These are phyloP conservation scores for Acrobasis repandana DNA, from an alignment of 2,888 invertebrate genomes.

Conservation along the genomic window DNA sequence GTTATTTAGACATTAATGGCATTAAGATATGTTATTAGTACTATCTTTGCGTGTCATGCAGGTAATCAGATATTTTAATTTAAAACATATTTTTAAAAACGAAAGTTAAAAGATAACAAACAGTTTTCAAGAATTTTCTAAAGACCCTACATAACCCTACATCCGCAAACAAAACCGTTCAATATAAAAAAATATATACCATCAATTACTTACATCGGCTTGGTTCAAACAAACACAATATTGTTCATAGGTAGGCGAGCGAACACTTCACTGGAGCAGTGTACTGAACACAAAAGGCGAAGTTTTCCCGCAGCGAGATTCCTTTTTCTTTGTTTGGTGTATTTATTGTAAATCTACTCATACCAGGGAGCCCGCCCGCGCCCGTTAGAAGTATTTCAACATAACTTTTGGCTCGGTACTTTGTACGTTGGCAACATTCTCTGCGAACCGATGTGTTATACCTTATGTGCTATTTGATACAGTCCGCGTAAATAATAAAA, in stretches of 20 bases:
- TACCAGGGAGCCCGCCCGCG: slow-evolving; percentile 60
- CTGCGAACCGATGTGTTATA: slow-evolving; percentile 18
- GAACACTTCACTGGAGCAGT: slow-evolving; percentile 51
- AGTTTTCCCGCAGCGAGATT: slow-evolving; percentile 80
- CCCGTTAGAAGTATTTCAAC: slow-evolving; percentile 77
- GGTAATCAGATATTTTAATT: no score
- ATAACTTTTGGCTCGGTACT: slow-evolving; percentile 74
- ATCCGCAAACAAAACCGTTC: not conserved
- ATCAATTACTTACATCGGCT: slow-evolving; percentile 15
- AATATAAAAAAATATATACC: not conserved
- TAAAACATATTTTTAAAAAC: no score
- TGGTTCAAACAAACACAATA: slow-evolving; percentile 24
- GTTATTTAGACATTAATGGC: no score
- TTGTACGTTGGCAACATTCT: slow-evolving; percentile 44
- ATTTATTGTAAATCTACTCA: slow-evolving; percentile 83
- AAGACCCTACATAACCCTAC: not conserved
- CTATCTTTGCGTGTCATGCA: no score
- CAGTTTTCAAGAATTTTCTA: not conserved
- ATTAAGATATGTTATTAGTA: no score
- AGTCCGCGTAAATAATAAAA: not conserved
- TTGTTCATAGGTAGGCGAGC: slow-evolving; percentile 28
- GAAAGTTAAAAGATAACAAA: no score
- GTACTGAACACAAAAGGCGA: slow-evolving; percentile 72
- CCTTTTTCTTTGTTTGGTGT: slow-evolving; percentile 82
- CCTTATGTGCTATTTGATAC: slow-evolving; percentile 15